Evolutionary conservation across 2,797 vertebrate genomes (phyloP), one percentile per base, ranked within the genome.

Genomic region (Centropyge bicolor): DNA sequence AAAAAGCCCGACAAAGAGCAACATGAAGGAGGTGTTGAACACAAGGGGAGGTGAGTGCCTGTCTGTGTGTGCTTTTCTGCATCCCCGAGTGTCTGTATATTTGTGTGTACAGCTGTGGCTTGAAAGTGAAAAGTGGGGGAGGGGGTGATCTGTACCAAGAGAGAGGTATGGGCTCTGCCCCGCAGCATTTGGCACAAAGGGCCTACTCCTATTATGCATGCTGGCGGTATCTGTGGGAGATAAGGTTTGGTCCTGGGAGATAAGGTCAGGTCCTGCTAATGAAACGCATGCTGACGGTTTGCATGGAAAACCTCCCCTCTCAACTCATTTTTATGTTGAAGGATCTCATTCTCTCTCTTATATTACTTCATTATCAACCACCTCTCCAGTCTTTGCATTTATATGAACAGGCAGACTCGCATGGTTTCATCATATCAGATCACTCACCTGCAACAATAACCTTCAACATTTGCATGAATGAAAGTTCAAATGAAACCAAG

Each of bases 141-240:
- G 51, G 56, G 66, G 55, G 56, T 56, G 79, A 68, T 86, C 76
- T 91, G 85, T 80, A 85, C 86, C 82, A 78, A 70, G 62, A 84
- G 80, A 78, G 84, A 52, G 81, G 82, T 70, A 36, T 66, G 64
- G 81, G 76, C 82, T 88, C 74, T 91, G 81, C 89, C 90, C 90
- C 4, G 52, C 89, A 94, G 91, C 89, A 80, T 90, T 90, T 91
- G 88, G 88, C 90, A 93, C 91, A 94, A 92, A 94, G 89, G 90
- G 73, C 68, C 84, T 88, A 48, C 78, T 93, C 80, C 91, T 90
- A 93, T 94, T 95, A 94, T 94, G 90, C 88, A 94, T 94, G 92
- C 88, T 91, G 69, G 84, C 61, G 71, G 78, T 90, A 85, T 92
- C 92, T 90, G 75, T 59, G 74, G 82, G 68, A 84, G 91, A 90